phyloP scores from a whole-genome alignment of 1,140 invertebrate species.

The Subanguina moxae region DNA sequence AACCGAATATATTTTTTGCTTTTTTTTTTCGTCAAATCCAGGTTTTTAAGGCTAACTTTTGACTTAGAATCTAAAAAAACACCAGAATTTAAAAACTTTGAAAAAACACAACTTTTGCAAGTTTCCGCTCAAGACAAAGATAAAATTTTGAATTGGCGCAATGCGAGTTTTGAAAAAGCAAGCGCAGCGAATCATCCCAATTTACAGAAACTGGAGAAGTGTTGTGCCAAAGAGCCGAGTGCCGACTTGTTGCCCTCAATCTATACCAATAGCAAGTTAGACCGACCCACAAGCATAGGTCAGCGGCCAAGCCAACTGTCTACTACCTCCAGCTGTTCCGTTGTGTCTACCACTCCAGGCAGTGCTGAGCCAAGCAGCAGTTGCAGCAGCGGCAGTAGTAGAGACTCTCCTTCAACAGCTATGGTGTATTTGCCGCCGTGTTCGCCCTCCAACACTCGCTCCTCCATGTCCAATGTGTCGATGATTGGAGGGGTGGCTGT shows the following conservation, averaged over 20 bases:
- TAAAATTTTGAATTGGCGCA: too few species aligned
- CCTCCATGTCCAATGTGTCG: background rate
- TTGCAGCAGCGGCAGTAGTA: background rate
- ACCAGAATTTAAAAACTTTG: too few species aligned
- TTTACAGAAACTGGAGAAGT: conserved; percentile 5
- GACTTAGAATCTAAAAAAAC: too few species aligned
- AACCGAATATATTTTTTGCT: too few species aligned
- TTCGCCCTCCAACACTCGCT: background rate
- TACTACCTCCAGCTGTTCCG: background rate
- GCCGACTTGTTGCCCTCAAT: background rate
- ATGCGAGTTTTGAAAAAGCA: too few species aligned
- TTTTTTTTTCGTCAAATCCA: too few species aligned
- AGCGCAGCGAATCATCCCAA: too few species aligned
- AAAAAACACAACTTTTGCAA: too few species aligned
- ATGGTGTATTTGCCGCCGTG: conserved; percentile 2
- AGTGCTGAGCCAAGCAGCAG: background rate
- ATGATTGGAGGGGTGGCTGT: too few species aligned
- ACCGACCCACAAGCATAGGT: background rate
- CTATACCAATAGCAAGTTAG: background rate
- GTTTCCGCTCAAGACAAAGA: too few species aligned
- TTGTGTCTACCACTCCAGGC: background rate
- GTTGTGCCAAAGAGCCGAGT: background rate
- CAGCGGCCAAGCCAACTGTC: background rate
- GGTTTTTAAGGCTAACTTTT: too few species aligned
- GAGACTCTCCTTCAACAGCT: background rate